These are phyloP conservation scores for Oikopleura dioica DNA, from an alignment of 23 tunicate genomes.

Conservation along the genomic window DNA sequence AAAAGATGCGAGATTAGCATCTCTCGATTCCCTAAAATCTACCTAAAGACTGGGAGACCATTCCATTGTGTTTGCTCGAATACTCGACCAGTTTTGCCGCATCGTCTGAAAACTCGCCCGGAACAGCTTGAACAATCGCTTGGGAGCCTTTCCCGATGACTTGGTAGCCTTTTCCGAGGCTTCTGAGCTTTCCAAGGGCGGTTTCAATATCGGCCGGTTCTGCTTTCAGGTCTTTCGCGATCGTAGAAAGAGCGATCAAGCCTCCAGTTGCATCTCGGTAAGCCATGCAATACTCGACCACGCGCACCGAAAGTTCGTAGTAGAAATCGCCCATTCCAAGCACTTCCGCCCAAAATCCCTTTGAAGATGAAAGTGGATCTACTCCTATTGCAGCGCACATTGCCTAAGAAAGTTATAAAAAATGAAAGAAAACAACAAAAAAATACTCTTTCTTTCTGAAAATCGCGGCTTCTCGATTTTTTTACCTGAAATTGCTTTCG, in stretches of 20 bases:
- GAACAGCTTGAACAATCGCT: neutral
- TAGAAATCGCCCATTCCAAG: slow-evolving; percentile 92
- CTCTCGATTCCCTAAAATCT: too few relatives aligned
- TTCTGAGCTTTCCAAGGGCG: neutral
- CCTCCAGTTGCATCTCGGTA: slow-evolving; percentile 1
- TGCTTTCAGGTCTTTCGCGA: neutral
- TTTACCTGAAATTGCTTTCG: slow-evolving; percentile 95
- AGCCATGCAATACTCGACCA: slow-evolving; percentile 28
- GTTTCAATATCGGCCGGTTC: neutral
- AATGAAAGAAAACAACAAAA: too few relatives aligned
- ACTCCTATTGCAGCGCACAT: slow-evolving; percentile 99
- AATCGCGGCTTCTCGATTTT: too few relatives aligned
- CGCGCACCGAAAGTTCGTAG: slow-evolving; percentile 82
- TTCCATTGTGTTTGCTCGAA: neutral
- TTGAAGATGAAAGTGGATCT: slow-evolving; percentile 87
- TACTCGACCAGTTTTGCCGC: neutral
- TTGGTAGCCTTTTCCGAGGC: neutral
- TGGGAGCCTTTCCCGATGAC: neutral
- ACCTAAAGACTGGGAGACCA: neutral
- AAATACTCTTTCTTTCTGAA: too few relatives aligned
- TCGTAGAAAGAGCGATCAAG: neutral
- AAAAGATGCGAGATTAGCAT: too few relatives aligned
- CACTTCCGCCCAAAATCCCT: slow-evolving; percentile 99
- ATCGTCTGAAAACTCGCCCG: neutral
- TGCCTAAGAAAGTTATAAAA: too few relatives aligned